Conservation (phyloP, 2,113 vertebrate species). For the Rhea americana region DNA sequence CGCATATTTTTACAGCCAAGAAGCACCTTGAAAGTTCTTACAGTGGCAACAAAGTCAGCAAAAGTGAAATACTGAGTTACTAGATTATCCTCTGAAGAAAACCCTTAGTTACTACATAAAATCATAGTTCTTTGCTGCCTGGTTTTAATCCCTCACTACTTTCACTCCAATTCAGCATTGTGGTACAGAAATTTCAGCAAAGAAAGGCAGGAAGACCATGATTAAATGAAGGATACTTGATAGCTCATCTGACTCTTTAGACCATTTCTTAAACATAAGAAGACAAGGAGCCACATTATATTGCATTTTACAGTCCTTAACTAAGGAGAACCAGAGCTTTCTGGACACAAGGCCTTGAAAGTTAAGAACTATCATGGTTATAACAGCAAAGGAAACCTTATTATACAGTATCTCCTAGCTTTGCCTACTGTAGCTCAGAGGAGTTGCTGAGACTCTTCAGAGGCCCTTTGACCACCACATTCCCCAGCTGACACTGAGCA, state of each 20-base stretch:
- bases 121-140: background rate
- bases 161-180: background rate
- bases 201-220: background rate
- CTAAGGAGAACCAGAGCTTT: background rate
- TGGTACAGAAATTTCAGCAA: background rate
- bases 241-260: background rate
- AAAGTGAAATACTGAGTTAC: background rate
- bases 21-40: background rate
- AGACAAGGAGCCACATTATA: background rate
- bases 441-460: background rate
- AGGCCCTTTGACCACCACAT: background rate
- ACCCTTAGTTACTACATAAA: background rate
- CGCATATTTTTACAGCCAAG: background rate
- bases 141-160: background rate
- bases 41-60: background rate
- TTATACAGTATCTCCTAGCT: background rate
- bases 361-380: background rate
- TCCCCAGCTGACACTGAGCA: fast-evolving
- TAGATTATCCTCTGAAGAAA: slow-evolving; percentile 4
- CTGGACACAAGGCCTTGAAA: background rate
- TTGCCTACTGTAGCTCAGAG: background rate
- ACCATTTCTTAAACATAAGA: background rate
- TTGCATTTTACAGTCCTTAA: background rate
- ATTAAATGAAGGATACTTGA: background rate
- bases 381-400: background rate